Base-by-base conservation (phyloP, 2,113 vertebrate genomes). In the cat (Felis catus) region DNA sequence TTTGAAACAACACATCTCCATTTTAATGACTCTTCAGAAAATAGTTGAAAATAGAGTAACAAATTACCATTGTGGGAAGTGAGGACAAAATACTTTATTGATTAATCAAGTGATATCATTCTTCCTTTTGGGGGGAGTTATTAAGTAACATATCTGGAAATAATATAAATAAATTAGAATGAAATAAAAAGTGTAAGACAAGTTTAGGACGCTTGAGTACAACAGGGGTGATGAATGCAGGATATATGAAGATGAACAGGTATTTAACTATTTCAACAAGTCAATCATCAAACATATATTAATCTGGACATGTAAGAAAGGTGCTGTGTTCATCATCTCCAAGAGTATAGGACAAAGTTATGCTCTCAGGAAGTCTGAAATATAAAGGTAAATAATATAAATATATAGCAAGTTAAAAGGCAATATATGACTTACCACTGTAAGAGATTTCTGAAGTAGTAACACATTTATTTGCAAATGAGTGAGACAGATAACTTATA, bases 81-180 rank as follows among this genome's bases (percentile, higher is more conserved):
- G 86, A 96, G 31, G 27, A 53, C 36, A 92, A 87, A 76, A 88
- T n/a, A 89, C 13, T 79, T 89, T 36, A 48, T 41, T 89, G 51
- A 65, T 73, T 73, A 16, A 55, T 66, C 31, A 76, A 66, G 25
- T 41, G 51, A 80, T 70, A 27, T 19, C 55, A 58, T 87, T 94
- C 29, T 74, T 88, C 6, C 29, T 45, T 76, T 80, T 58, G 74
- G 79, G 58, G 78, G 5, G 15, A 82, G 70, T 94, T 61, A 33
- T 82, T 93, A 91, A 48, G 31, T 65, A 84, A 83, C 8, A n/a
- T 41, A 83, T 79, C 66, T 70, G 41, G 55, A 89, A 85, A 58
- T 51, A 74, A 45, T 74, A 66, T n/a, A 71, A 96, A 89, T 92
- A 91, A 76, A 70, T 94, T 81, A 83, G 19, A 85, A 85, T 65